These are phyloP conservation scores for Salminus brasiliensis DNA, from an alignment of 2,113 vertebrate genomes.

Conservation along the genomic window DNA sequence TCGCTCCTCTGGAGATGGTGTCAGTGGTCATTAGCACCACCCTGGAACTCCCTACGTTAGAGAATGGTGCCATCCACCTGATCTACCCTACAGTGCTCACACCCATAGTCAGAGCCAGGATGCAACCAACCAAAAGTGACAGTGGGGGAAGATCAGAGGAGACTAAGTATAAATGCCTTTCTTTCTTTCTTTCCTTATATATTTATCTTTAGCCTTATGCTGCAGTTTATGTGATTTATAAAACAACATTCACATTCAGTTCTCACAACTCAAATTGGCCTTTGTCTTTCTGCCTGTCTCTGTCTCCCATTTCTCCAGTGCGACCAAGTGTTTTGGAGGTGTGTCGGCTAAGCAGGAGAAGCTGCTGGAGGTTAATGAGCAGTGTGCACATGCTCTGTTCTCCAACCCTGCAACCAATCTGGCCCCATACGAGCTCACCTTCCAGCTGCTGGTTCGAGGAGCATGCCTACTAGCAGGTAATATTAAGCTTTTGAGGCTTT, in stretches of 20 bases:
- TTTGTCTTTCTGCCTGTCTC: too few relatives aligned
- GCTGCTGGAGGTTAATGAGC: constrained; percentile 43
- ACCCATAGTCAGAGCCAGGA: constrained; percentile 73
- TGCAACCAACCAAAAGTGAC: constrained; percentile 77
- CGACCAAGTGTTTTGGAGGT: constrained; percentile 89
- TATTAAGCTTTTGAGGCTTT: too few relatives aligned
- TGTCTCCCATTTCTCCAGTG: constrained; percentile 71
- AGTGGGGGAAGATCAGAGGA: constrained; percentile 86
- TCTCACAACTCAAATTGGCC: neutral
- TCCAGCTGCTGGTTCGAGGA: constrained; percentile 93
- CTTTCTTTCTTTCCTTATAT: neutral
- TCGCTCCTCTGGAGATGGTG: constrained; percentile 84
- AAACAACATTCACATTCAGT: neutral
- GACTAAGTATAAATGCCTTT: constrained; percentile 64
- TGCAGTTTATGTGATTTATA: neutral
- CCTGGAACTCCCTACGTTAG: constrained; percentile 86
- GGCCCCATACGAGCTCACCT: constrained; percentile 88
- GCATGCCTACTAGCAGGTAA: constrained; percentile 94
- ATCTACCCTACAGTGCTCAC: constrained; percentile 83
- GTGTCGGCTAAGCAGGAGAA: constrained; percentile 74
- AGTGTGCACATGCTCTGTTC: constrained; percentile 79
- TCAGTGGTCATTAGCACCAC: constrained; percentile 85
- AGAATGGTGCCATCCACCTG: constrained; percentile 84
- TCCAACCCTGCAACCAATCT: constrained; percentile 82
- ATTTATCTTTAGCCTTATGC: neutral